phyloP scores from a whole-genome alignment of 30 jellyfish, hydroid and myxozoan genomes.

The Hydractinia symbiolongicarpus region DNA sequence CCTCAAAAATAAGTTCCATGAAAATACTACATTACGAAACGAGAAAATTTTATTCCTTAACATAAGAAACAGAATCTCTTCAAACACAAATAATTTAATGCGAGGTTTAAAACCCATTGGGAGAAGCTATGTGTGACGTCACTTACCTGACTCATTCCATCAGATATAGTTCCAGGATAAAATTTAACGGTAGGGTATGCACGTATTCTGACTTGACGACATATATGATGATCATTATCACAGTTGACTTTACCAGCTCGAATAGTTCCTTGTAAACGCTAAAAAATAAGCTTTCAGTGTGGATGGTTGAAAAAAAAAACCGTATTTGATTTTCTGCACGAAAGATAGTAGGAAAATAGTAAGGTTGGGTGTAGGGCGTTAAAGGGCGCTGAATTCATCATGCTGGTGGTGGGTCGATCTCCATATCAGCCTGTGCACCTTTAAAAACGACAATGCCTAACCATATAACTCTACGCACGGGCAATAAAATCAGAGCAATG shows the following conservation, averaged over 20 bases:
- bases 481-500: no score
- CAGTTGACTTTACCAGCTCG: slow-evolving; percentile 82
- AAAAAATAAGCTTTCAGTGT: neutral
- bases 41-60: neutral
- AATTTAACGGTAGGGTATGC: slow-evolving; percentile 78
- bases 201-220: slow-evolving; percentile 86
- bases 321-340: no score
- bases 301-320: no score
- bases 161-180: slow-evolving; percentile 61
- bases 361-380: no score
- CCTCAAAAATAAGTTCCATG: no score
- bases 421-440: no score
- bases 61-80: neutral
- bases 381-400: no score
- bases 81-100: neutral
- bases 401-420: no score
- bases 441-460: no score
- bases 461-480: no score
- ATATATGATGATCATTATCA: slow-evolving; percentile 56
- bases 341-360: no score
- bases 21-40: no score
- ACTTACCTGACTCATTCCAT: slow-evolving; percentile 94
- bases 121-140: neutral
- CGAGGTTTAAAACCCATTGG: neutral
- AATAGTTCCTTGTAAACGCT: slow-evolving; percentile 56